A percentile compares a stretch with the other conserved stretches of the same genome.
Conservation (phyloP, 2,797 vertebrate species). For the Adelosebastes latens region DNA sequence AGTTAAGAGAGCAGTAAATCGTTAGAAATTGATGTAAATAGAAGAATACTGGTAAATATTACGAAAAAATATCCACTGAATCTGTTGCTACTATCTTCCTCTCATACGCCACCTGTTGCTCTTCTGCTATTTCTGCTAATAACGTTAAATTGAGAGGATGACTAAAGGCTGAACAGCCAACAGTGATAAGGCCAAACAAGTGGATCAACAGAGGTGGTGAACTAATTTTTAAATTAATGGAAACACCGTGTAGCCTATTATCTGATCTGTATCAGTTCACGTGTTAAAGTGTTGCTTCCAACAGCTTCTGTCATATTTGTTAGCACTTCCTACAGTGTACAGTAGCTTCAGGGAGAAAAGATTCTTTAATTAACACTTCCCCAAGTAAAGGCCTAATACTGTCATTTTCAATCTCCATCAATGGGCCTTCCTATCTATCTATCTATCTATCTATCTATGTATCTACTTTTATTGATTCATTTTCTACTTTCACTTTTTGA, state of each 20-base stretch:
- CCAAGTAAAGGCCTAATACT: neutral
- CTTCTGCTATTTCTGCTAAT: neutral
- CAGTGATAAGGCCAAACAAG: neutral
- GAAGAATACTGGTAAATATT: neutral
- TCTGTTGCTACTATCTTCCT: neutral
- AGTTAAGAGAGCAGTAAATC: neutral
- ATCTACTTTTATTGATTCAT: neutral
- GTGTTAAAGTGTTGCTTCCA: neutral
- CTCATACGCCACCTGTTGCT: neutral
- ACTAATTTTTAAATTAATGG: neutral
- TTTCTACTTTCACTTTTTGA: too few species aligned
- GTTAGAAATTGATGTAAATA: neutral
- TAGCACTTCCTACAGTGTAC: slow-evolving; percentile 17
- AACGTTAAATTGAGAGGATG: neutral
- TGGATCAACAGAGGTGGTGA: neutral
- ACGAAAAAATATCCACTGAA: neutral
- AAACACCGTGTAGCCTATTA: neutral
- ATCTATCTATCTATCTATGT: slow-evolving; percentile 1
- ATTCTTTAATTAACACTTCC: slow-evolving; percentile 43
- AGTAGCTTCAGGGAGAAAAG: slow-evolving; percentile 24
- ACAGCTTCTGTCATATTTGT: slow-evolving; percentile 31
- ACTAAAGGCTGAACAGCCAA: neutral
- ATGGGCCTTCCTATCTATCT: neutral
- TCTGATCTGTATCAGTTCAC: neutral
- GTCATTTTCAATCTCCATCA: slow-evolving; percentile 20